These are phyloP conservation scores for Eilema griseolum DNA, from an alignment of 2,888 invertebrate genomes.

Conservation along the genomic window DNA sequence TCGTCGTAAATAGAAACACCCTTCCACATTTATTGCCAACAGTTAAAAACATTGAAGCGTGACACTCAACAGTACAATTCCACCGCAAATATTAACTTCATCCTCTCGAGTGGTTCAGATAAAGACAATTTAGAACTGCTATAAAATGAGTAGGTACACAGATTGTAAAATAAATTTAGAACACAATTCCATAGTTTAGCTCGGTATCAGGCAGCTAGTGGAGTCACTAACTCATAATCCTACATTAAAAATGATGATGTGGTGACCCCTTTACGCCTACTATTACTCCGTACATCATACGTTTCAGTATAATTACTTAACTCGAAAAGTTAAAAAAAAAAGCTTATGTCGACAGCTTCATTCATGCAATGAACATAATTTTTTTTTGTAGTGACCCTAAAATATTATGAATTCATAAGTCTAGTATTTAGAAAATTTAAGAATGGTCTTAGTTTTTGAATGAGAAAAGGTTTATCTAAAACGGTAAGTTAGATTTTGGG, in stretches of 20 bases:
- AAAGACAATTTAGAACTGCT: slow-evolving; percentile 14
- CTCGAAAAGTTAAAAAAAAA: too few relatives aligned
- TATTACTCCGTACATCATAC: slow-evolving; percentile 22
- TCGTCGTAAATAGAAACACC: not conserved
- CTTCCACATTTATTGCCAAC: not conserved
- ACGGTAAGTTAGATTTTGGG: too few relatives aligned
- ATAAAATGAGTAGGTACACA: slow-evolving; percentile 28
- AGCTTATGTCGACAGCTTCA: too few relatives aligned
- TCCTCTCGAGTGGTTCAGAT: slow-evolving; percentile 7
- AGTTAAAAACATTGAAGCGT: slow-evolving; percentile 1
- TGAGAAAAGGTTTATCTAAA: too few relatives aligned
- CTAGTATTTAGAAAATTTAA: too few relatives aligned
- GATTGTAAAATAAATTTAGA: slow-evolving; percentile 49
- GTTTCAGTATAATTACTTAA: too few relatives aligned
- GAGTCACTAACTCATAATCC: slow-evolving; percentile 57
- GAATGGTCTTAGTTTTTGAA: too few relatives aligned
- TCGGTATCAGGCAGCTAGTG: slow-evolving; percentile 52
- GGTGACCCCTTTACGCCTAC: slow-evolving; percentile 60
- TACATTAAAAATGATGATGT: slow-evolving; percentile 72
- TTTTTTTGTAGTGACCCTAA: too few relatives aligned
- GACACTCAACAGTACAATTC: slow-evolving; percentile 8
- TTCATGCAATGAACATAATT: too few relatives aligned
- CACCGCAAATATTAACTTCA: slow-evolving; percentile 12
- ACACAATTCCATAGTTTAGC: slow-evolving; percentile 60
- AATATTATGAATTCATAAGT: too few relatives aligned